Base-by-base conservation (phyloP, 2,113 vertebrate species). In the Labeo rohita region DNA sequence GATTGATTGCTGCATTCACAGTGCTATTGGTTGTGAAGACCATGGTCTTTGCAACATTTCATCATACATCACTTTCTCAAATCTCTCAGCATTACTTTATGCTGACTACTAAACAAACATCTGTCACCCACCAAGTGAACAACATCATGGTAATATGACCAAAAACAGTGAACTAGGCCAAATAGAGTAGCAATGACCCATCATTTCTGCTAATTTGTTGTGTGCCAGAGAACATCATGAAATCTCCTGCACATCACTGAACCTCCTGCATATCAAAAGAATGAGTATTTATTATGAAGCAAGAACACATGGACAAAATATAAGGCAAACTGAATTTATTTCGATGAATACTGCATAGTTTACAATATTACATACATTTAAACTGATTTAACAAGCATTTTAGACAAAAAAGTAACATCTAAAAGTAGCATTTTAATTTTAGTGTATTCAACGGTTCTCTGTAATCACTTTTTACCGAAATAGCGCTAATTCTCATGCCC, bases 21-120 rank as follows among this genome's bases (percentile, higher is more conserved):
- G 28, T 68, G 23, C 79, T n/a, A 39, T 80, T 80, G 49, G 50
- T 45, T 61, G 73, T 15, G 12, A 82, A 52, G 8, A 78, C 18
- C 49, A 13, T 76, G 47, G n/a, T 13, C 13, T 56, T 21, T 39
- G 50, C 13, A 39, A 39, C 28, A 75, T 50, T 36, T 77, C 4
- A 54, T 56, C 75, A 54, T 6, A 36, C 12, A 78, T 39, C 0
- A 56, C 54, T 36, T 78, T 16, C 28, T 78, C 4, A 56, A 54
- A 34, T 36, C 1, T 34, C 47, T 54, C 28, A 10, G 50, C 10
- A 78, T 1, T 11, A 56, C 18, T 18, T 56, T 2, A 39, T 56
- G 36, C 43, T 61, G 36, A 43, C 54, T n/a, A 13, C 43, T 43
- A n/a, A 79, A 21, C 50, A 61, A 79, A 45, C 39, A 72, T 72